Conservation (phyloP, 2,888 invertebrate genomes). For the Epicampocera succincta region DNA sequence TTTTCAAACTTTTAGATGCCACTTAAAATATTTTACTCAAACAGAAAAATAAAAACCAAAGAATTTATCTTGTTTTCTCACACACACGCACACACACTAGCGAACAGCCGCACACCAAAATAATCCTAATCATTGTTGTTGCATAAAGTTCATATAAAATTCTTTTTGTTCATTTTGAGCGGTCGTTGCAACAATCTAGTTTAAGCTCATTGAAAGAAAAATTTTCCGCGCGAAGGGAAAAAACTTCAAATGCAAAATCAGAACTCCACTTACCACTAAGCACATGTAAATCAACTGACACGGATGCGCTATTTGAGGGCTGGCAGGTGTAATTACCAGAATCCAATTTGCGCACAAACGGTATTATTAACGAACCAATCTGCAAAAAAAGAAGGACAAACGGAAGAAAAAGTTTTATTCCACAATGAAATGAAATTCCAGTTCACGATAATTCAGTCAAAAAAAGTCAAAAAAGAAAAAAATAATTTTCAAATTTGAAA, state of each 20-base stretch:
- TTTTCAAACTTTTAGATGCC: too few relatives aligned
- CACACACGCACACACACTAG: not conserved
- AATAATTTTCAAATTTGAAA: too few relatives aligned
- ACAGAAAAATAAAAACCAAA: too few relatives aligned
- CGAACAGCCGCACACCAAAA: not conserved
- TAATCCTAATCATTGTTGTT: not conserved
- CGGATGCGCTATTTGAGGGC: constrained; percentile 94
- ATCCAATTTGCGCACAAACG: constrained; percentile 81
- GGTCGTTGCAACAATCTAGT: not conserved
- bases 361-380: constrained; percentile 82
- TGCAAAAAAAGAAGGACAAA: constrained; percentile 71
- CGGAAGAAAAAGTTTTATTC: not conserved
- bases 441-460: too few relatives aligned
- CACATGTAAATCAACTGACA: constrained; percentile 94
- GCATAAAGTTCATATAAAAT: constrained; percentile 35
- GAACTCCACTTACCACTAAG: constrained; percentile 87
- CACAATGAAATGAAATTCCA: too few relatives aligned
- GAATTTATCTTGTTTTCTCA: not conserved
- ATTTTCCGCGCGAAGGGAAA: not conserved
- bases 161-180: constrained; percentile 20
- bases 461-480: too few relatives aligned
- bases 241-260: constrained; percentile 4
- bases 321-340: constrained; percentile 95
- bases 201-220: constrained; percentile 9
- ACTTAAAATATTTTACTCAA: too few relatives aligned